Conservation (phyloP, 2,113 vertebrate genomes). For the Siniperca chuatsi region DNA sequence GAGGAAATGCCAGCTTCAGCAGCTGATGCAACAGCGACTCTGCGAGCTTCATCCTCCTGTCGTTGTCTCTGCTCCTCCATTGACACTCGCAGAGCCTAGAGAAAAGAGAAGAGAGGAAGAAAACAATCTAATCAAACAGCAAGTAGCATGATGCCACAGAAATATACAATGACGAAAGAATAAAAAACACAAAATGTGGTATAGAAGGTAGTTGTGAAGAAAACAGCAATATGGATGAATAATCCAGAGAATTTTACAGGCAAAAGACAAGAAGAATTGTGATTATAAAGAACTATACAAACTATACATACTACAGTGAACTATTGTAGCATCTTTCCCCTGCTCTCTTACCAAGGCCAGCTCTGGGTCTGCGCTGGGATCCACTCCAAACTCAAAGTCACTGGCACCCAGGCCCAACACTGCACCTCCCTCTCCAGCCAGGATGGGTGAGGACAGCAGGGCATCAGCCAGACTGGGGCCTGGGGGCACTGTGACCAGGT, state of each 20-base stretch:
- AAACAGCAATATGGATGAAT: neutral
- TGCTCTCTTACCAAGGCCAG: conserved; percentile 90
- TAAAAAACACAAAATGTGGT: neutral
- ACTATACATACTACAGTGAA: neutral
- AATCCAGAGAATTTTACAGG: neutral
- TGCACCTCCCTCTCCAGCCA: conserved; percentile 93
- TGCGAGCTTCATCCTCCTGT: conserved; percentile 94
- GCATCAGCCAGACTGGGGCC: conserved; percentile 96
- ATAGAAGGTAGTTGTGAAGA: neutral
- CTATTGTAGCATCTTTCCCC: neutral
- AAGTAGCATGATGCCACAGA: neutral
- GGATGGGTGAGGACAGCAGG: conserved; percentile 94
- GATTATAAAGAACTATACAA: neutral
- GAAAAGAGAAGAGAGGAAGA: neutral
- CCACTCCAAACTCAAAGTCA: conserved; percentile 97
- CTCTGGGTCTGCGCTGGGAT: conserved; percentile 95
- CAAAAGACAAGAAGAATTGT: neutral
- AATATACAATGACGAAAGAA: neutral
- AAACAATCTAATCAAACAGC: neutral
- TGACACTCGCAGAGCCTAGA: conserved; percentile 93
- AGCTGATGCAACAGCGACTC: conserved; percentile 89
- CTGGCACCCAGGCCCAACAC: conserved; percentile 93
- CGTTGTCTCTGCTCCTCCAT: conserved; percentile 98
- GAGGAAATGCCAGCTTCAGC: conserved; percentile 89
- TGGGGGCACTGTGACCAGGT: conserved; percentile 94